Evolutionary conservation across 2,888 invertebrate species (phyloP).

Genomic region (Schizaphis graminum): DNA sequence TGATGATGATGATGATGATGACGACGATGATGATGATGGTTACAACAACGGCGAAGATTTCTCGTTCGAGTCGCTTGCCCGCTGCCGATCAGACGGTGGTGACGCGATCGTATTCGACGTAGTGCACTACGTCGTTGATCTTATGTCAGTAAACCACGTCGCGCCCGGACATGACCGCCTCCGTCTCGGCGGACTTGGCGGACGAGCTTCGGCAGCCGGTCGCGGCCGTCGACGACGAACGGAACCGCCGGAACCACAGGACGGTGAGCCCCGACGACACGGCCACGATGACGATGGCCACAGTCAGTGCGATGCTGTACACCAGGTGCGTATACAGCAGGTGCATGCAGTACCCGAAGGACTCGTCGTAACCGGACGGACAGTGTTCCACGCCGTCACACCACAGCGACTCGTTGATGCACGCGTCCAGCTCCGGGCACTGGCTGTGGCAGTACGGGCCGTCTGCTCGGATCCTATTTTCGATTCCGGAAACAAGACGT

Average conservation of each 20-base stretch:
- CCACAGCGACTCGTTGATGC: constrained; percentile 84
- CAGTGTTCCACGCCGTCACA: constrained; percentile 85
- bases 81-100: constrained; percentile 83
- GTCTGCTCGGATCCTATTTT: constrained; percentile 38
- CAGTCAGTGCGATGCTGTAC: constrained; percentile 75
- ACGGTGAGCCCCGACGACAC: constrained; percentile 75
- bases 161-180: constrained; percentile 68
- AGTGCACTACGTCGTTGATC: constrained; percentile 91
- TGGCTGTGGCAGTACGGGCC: constrained; percentile 72
- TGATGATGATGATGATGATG: not conserved
- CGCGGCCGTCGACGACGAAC: constrained; percentile 51
- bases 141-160: constrained; percentile 92
- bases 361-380: constrained; percentile 85
- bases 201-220: constrained; percentile 74
- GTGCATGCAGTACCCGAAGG: constrained; percentile 81
- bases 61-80: not conserved
- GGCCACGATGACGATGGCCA: constrained; percentile 71
- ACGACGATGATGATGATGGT: not conserved
- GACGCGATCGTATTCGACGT: constrained; percentile 90
- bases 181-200: constrained; percentile 74
- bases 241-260: constrained; percentile 68
- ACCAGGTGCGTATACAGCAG: constrained; percentile 83
- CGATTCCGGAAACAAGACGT: not conserved
- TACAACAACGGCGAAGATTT: not conserved
- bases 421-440: constrained; percentile 85